Base-by-base conservation (phyloP, 1,140 invertebrate species). In the Colletes gigas region DNA sequence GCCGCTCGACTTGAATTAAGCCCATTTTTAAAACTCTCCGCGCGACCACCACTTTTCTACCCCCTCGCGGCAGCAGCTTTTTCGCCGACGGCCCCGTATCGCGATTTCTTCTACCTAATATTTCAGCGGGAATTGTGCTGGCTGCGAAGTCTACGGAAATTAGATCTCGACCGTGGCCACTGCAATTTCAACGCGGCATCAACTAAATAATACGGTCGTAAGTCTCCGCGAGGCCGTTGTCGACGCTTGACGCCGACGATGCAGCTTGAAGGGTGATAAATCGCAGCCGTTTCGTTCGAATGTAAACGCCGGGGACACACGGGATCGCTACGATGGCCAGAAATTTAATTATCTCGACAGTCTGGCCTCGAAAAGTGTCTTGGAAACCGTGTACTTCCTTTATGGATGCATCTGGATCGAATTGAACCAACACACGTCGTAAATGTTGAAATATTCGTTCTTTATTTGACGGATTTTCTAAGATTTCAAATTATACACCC, bases 201-300 rank as follows among this genome's bases (percentile, higher is more conserved):
- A 79, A 73, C 77, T 71, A 79, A 73, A 79, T 79, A 79, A 79
- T 79, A 79, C 77, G 59, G 47, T 73, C 77, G 69, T 73, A 73
- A 73, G 69, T 79, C 62, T 79, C 50, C 30, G 30, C 30, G 2
- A 4, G n/a, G 19, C 10, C 15, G 7, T 21, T 30, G 44, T 15
- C 15, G 39, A 41, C 30, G 19, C 41, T 70, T 70, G 21, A 41
- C 52, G 50, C 47, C 73, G 8, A 54, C 44, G 65, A 69, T 59
- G 17, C 50, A 3, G 17, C 30, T 7, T 17, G 21, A 21, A 1
- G 15, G 44, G 9, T 7, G 65, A 67, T 15, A 50, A 50, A 21
- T n/a, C 4, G n/a, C 44, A 17, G 39, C 4, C 54, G 15, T 57
- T n/a, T 57, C 15, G 54, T 57, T 57, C 54, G 57, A 59, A 59